These are phyloP conservation scores for Carollia perspicillata DNA, from an alignment of 2,113 vertebrate species.

Conservation along the genomic window DNA sequence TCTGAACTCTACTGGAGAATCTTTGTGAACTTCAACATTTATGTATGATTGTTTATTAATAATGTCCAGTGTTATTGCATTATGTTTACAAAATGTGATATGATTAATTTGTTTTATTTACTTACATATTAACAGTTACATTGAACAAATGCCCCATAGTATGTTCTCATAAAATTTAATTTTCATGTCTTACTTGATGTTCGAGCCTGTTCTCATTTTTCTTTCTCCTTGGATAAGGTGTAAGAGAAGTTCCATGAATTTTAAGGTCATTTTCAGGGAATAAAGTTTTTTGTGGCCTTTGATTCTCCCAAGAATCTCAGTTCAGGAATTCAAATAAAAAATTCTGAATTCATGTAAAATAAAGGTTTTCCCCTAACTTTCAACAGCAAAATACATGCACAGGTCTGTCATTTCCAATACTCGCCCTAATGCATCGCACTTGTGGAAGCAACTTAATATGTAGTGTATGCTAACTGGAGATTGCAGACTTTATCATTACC, in stretches of 20 bases:
- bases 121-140: background rate
- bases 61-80: background rate
- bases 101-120: background rate
- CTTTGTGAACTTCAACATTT: background rate
- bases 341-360: background rate
- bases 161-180: background rate
- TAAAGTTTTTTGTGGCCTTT: background rate
- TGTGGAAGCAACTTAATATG: background rate
- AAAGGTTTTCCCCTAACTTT: background rate
- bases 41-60: background rate
- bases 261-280: background rate
- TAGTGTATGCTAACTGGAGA: too few relatives aligned
- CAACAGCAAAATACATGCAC: background rate
- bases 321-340: background rate
- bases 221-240: background rate
- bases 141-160: background rate
- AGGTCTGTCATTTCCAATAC: background rate
- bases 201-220: background rate
- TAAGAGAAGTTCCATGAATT: background rate
- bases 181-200: background rate
- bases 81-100: background rate
- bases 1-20: background rate
- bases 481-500: background rate
- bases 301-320: background rate
- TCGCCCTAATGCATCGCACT: background rate